These are phyloP conservation scores for Stichopus chloronotus DNA, from an alignment of 35 echinoderm and acorn worm genomes.

Conservation along the genomic window DNA sequence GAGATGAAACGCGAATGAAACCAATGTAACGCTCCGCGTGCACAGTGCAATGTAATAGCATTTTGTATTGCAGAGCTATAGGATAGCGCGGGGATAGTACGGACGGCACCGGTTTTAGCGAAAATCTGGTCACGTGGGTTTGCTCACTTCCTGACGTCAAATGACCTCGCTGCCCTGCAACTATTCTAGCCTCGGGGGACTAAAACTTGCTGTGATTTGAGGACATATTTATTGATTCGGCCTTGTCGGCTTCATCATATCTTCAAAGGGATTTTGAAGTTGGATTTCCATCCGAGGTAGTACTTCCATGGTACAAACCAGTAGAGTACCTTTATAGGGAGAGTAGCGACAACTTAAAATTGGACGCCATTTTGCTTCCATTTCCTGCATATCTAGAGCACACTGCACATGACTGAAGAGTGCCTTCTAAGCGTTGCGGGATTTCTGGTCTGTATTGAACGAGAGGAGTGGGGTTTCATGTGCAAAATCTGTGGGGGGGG, in stretches of 20 bases:
- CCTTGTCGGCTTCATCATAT: slow-evolving; percentile 3
- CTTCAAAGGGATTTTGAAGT: slow-evolving; percentile 3
- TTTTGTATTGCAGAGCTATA: background rate
- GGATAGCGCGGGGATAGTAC: background rate
- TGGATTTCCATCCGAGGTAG: background rate
- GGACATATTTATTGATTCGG: background rate
- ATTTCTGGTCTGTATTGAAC: too few relatives aligned
- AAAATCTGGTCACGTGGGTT: background rate
- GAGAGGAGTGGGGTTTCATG: too few relatives aligned
- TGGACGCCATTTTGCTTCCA: too few relatives aligned
- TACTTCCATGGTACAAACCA: background rate
- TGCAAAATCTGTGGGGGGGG: too few relatives aligned
- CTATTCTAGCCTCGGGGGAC: background rate
- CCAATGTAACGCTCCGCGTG: too few relatives aligned
- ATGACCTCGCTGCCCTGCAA: background rate
- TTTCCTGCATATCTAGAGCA: too few relatives aligned
- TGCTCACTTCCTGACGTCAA: background rate
- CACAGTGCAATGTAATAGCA: background rate
- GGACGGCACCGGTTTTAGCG: background rate
- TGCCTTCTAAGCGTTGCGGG: too few relatives aligned
- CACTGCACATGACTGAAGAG: too few relatives aligned
- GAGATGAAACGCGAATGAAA: background rate
- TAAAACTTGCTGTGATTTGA: background rate
- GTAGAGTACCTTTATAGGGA: too few relatives aligned
- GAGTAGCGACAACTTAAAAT: too few relatives aligned